Conservation (phyloP, 2,113 vertebrate genomes). For the Orycteropus afer region DNA sequence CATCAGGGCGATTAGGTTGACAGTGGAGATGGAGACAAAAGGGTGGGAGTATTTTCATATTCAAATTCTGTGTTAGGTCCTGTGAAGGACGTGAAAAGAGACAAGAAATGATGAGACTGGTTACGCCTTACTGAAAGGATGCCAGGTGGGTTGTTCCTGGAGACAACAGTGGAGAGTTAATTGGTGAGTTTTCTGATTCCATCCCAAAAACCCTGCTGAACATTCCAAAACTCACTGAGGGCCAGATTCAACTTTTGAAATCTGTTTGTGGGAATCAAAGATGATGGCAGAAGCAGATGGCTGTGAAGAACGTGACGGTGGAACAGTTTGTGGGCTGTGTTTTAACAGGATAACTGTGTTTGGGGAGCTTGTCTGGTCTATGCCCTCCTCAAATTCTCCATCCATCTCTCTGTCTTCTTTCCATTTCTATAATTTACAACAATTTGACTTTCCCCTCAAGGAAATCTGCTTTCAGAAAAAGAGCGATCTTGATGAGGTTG, state of each 20-base stretch:
- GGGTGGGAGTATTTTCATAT: background rate
- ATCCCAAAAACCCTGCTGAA: constrained; percentile 54
- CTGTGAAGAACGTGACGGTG: constrained; percentile 28
- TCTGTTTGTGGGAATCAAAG: constrained; percentile 66
- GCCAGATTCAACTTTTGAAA: constrained; percentile 69
- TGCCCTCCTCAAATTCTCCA: constrained; percentile 57
- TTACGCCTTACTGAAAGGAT: background rate
- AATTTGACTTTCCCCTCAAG: background rate
- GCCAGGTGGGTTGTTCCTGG: background rate
- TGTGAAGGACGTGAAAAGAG: background rate
- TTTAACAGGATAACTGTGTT: constrained; percentile 45
- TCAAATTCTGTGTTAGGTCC: background rate
- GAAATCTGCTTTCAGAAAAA: constrained; percentile 54
- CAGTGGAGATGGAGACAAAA: background rate
- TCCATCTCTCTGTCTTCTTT: constrained; percentile 14
- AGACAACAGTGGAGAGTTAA: constrained; percentile 28
- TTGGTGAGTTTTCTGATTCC: constrained; percentile 55
- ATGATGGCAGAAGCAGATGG: constrained; percentile 73
- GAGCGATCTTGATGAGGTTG: background rate
- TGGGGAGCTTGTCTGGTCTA: constrained; percentile 56
- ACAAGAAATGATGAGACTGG: background rate
- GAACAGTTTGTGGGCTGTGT: constrained; percentile 55
- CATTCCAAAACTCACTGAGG: constrained; percentile 64
- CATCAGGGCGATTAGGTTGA: background rate
- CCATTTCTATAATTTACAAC: constrained; percentile 28